Evolutionary conservation across 2,888 invertebrate genomes (phyloP).

Genomic region (Plebejus anna): DNA sequence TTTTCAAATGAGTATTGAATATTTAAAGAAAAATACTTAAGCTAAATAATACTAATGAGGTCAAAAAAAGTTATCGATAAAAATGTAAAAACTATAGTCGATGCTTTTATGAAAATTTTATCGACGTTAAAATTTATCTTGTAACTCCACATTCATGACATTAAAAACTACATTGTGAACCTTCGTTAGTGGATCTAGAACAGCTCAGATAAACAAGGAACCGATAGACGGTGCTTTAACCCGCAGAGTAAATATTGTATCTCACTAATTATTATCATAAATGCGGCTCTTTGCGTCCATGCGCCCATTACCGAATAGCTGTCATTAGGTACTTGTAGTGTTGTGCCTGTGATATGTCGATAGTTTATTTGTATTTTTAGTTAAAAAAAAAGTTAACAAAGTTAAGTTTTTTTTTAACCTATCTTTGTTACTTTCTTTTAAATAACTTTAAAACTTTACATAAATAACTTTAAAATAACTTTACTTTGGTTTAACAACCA

Average conservation of each 20-base stretch:
- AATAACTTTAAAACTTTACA: too few species aligned
- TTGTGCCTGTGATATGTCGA: neutral
- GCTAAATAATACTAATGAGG: neutral
- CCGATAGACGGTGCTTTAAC: conserved; percentile 64
- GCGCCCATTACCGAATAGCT: conserved; percentile 71
- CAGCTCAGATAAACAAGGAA: conserved; percentile 63
- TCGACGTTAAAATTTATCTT: neutral
- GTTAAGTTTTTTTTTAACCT: too few species aligned
- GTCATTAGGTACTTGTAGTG: conserved; percentile 54
- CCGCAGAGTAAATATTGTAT: conserved; percentile 69
- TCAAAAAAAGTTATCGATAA: neutral
- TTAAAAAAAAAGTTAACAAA: too few species aligned
- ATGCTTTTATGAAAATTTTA: neutral
- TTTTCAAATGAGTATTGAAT: too few species aligned
- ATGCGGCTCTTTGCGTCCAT: conserved; percentile 62
- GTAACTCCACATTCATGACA: neutral
- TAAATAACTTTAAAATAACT: too few species aligned
- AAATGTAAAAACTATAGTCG: neutral
- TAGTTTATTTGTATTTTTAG: neutral
- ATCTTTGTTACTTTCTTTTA: too few species aligned
- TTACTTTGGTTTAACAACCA: neutral
- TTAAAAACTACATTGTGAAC: neutral
- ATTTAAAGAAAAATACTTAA: neutral
- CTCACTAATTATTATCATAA: conserved; percentile 76
- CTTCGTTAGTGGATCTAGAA: conserved; percentile 44